Base-by-base conservation (phyloP, 1,140 invertebrate genomes). In the Calliopsis andreniformis region DNA sequence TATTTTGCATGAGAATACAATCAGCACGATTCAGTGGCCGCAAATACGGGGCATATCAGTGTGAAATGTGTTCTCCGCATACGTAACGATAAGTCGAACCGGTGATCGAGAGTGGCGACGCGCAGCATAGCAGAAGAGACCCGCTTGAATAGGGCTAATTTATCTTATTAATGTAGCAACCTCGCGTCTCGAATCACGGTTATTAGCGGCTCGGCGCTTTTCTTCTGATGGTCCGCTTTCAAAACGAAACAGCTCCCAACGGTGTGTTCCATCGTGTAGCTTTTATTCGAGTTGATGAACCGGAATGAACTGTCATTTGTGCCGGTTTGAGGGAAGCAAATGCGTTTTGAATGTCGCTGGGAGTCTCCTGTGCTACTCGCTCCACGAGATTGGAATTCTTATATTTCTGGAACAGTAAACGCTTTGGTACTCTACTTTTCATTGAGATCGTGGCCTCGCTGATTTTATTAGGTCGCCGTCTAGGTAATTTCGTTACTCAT, bases 1-100 rank as follows among this genome's bases (percentile, higher is more conserved):
- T 86, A 87, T 83, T 87, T 87, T 87, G 82, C 86, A 87, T 87
- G 86, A 86, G 82, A 87, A 87, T 87, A 87, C 86, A 87, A 87
- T 87, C 86, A 87, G 84, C 73, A 82, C 86, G 80, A 87, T 87
- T 87, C 86, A 87, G 83, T 59, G 80, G 70, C 70, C 49, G 82
- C 80, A 83, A 72, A 70, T 79, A 84, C 53, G 75, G 69, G 64
- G 81, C 75, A 77, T 85, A 80, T 82, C 83, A 73, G 62, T 86
- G 68, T 59, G 76, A 86, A 86, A 86, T 62, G 66, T 67, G 72
- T 76, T 76, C 49, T 64, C 47, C 59, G 39, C 69, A 72, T 78
- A 78, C 63, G 63, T 67, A 68, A 79, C 70, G 80, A 83, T 67
- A 78, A 83, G 78, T 80, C 84, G 80, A 82, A 77, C 76, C 59